phyloP scores from a whole-genome alignment of 2,113 vertebrate genomes.

The Barbus barbus region DNA sequence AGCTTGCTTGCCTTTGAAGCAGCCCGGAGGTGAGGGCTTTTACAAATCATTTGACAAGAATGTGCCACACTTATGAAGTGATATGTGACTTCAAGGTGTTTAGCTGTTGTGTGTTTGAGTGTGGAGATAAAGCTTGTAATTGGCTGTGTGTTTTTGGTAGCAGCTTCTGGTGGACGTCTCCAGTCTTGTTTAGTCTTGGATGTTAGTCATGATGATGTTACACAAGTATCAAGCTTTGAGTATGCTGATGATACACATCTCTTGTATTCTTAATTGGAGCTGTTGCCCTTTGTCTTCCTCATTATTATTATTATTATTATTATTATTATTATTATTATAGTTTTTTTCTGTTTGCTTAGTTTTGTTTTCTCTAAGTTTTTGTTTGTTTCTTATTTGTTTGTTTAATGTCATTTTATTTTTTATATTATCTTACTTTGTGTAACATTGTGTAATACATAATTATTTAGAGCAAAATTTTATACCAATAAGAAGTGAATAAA shows the following conservation, averaged over 20 bases:
- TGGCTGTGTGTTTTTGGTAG: not conserved
- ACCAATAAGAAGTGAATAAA: too few relatives aligned
- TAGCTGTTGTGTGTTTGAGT: not conserved
- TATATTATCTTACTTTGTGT: too few relatives aligned
- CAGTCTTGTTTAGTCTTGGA: not conserved
- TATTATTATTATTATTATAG: too few relatives aligned
- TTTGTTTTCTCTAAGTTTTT: too few relatives aligned
- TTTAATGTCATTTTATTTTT: too few relatives aligned
- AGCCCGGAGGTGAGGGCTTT: slow-evolving; percentile 29
- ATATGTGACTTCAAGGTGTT: slow-evolving; percentile 12
- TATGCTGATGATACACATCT: not conserved
- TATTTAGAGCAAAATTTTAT: too few relatives aligned
- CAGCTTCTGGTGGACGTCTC: not conserved
- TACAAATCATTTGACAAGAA: slow-evolving; percentile 39
- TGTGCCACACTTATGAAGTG: not conserved
- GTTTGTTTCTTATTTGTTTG: too few relatives aligned
- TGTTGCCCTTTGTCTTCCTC: not conserved
- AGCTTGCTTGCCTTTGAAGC: slow-evolving; percentile 23
- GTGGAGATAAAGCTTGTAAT: not conserved
- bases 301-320: too few relatives aligned
- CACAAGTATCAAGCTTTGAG: not conserved
- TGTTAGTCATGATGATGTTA: not conserved
- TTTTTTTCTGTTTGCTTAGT: too few relatives aligned
- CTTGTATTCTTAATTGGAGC: not conserved
- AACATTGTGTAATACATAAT: too few relatives aligned